Conservation (phyloP, 1,140 invertebrate species). For the Elymnias hypermnestra region DNA sequence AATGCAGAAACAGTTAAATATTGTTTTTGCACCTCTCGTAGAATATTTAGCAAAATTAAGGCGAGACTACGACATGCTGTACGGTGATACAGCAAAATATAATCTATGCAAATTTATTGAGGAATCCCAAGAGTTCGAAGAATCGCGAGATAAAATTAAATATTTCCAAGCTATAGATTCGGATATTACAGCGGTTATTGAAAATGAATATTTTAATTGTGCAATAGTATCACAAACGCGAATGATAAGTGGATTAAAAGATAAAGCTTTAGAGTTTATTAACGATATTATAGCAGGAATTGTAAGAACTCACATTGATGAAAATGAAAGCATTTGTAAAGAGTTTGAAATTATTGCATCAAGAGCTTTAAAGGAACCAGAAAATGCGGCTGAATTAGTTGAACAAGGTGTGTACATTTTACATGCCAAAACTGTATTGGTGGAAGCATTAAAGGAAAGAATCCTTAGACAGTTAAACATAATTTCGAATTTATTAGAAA, state of each 20-base stretch:
- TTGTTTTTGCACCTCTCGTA: conserved; percentile 52
- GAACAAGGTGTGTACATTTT: conserved; percentile 82
- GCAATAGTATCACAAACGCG: conserved; percentile 55
- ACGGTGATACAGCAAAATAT: conserved; percentile 43
- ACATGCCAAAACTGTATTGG: conserved; percentile 77
- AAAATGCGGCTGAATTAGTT: conserved; percentile 83
- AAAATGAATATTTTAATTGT: conserved; percentile 80
- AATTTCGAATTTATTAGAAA: conserved; percentile 81
- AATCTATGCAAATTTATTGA: conserved; percentile 48
- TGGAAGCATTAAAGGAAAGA: conserved; percentile 79
- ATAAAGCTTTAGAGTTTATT: conserved; percentile 55
- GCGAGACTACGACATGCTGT: conserved; percentile 54
- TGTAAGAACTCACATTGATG: conserved; percentile 53
- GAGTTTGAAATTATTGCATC: conserved; percentile 79
- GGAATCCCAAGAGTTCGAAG: conserved; percentile 69
- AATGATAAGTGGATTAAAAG: conserved; percentile 63
- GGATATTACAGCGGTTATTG: conserved; percentile 77
- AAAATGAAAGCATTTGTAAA: conserved; percentile 79
- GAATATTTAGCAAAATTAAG: conserved; percentile 55
- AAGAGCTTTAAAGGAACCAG: conserved; percentile 79
- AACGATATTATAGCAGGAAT: conserved; percentile 62
- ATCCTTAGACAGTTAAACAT: conserved; percentile 79
- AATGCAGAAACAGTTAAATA: conserved; percentile 53
- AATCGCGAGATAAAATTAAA: conserved; percentile 77
- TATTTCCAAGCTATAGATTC: conserved; percentile 78